Conservation (phyloP, 2,113 vertebrate species). For the Eretmodus cyanostictus region DNA sequence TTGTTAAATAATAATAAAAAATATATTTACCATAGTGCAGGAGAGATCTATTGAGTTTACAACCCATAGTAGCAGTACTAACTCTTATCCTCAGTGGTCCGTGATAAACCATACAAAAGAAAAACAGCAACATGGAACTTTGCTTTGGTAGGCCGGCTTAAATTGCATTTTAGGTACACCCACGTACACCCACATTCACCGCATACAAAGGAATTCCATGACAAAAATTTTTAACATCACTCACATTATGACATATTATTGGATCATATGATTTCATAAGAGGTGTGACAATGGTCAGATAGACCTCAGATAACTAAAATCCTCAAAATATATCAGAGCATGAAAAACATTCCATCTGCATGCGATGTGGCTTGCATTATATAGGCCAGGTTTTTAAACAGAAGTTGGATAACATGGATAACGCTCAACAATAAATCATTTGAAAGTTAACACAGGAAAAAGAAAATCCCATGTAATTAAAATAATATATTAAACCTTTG, state of each 20-base stretch:
- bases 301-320: not conserved
- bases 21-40: constrained; percentile 16
- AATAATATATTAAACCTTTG: not conserved
- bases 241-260: not conserved
- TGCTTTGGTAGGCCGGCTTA: not conserved
- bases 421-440: not conserved
- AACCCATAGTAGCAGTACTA: not conserved
- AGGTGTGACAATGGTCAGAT: not conserved
- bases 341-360: not conserved
- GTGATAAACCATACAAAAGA: not conserved
- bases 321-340: not conserved
- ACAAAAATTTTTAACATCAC: not conserved
- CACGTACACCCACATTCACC: not conserved
- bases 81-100: not conserved
- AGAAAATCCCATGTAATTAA: not conserved
- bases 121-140: not conserved
- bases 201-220: not conserved
- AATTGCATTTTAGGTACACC: not conserved
- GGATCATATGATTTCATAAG: not conserved
- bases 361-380: not conserved
- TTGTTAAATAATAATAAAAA: not conserved
- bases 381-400: not conserved
- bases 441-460: not conserved
- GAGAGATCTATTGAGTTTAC: not conserved
- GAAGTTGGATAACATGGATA: not conserved